Evolutionary conservation across 2,113 vertebrate genomes (phyloP).

Genomic region (Gracilinanus agilis): DNA sequence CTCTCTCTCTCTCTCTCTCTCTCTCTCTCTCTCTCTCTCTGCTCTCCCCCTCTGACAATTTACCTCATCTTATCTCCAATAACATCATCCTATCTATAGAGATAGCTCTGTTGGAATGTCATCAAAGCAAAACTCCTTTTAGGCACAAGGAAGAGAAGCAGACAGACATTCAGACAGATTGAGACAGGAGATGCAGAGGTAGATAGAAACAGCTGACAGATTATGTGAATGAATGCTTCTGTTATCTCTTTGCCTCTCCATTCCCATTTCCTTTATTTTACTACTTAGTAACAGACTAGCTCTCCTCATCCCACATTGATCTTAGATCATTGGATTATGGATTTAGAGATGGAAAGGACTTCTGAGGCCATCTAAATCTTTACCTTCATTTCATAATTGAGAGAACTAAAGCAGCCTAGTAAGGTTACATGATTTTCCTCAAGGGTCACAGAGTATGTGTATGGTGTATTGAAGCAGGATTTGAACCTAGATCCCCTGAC

Average conservation of each 20-base stretch:
- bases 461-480: not conserved
- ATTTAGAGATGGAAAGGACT: not conserved
- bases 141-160: too few relatives aligned
- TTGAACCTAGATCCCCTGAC: not conserved
- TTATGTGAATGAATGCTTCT: not conserved
- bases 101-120: not conserved
- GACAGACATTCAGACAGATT: not conserved
- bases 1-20: not conserved
- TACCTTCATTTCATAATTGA: not conserved
- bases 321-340: not conserved
- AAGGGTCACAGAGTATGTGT: not conserved
- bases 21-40: too few relatives aligned
- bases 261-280: not conserved
- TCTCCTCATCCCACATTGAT: not conserved
- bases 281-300: not conserved
- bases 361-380: not conserved
- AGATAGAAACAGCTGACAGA: not conserved
- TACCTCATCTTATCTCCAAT: not conserved
- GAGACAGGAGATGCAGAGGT: not conserved
- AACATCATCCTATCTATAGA: not conserved
- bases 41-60: not conserved
- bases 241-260: not conserved
- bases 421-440: not conserved
- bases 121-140: not conserved
- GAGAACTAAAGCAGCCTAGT: not conserved